Percentiles rank a stretch among this genome's conserved stretches.
These are phyloP conservation scores for Pollachius pollachius DNA, from an alignment of 2,113 vertebrate genomes.

Conservation along the genomic window DNA sequence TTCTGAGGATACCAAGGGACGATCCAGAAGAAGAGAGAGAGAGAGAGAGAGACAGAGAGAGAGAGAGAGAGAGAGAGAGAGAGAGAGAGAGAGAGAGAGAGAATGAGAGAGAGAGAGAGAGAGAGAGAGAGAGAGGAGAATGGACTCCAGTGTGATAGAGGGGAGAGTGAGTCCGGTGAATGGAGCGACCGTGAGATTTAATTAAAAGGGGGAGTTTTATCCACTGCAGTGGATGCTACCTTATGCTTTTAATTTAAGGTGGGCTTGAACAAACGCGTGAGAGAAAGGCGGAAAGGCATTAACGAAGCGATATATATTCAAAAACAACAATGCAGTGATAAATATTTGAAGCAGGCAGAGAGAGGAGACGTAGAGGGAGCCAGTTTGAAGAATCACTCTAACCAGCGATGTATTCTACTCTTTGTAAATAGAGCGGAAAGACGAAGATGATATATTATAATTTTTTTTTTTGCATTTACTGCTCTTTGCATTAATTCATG, in stretches of 20 bases:
- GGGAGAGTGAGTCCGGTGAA: conserved; percentile 37
- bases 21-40: too few relatives aligned
- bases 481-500: conserved; percentile 71
- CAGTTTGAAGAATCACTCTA: conserved; percentile 58
- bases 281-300: conserved; percentile 27
- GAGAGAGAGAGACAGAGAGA: too few relatives aligned
- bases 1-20: conserved; percentile 43
- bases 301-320: too few relatives aligned
- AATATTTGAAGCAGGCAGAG: not conserved
- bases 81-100: too few relatives aligned
- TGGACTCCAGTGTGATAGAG: too few relatives aligned
- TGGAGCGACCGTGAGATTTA: conserved; percentile 42
- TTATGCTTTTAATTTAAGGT: conserved; percentile 25
- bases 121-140: too few relatives aligned
- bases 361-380: conserved; percentile 33
- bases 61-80: too few relatives aligned
- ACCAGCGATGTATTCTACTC: conserved; percentile 69
- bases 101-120: too few relatives aligned
- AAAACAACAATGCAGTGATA: too few relatives aligned
- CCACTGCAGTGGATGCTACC: too few relatives aligned
- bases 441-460: conserved; percentile 72
- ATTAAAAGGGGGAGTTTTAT: conserved; percentile 9
- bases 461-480: conserved; percentile 75
- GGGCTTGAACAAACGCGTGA: conserved; percentile 46
- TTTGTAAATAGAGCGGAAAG: conserved; percentile 72